Evolutionary conservation across 2,888 invertebrate species (phyloP).

Genomic region (Leptinotarsa rubiginosa): DNA sequence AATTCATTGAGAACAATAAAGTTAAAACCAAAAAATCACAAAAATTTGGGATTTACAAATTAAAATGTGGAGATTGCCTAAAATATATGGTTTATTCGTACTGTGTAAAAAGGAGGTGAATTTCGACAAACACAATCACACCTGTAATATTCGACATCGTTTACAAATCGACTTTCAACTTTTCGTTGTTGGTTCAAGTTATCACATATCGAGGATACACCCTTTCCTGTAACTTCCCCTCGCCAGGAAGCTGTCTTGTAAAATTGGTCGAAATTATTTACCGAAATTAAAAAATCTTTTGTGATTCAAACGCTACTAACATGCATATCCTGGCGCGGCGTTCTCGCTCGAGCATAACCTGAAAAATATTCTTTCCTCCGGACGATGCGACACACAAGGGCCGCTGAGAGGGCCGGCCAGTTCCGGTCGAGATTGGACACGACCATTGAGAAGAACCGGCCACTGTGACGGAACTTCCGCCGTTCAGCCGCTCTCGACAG

Average conservation of each 20-base stretch:
- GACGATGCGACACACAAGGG: constrained; percentile 47
- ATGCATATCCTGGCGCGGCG: constrained; percentile 48
- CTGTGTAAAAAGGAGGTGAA: too few relatives aligned
- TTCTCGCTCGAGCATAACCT: constrained; percentile 48
- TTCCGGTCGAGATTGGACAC: constrained; percentile 63
- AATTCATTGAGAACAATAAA: too few relatives aligned
- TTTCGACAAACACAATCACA: too few relatives aligned
- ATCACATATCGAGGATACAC: not conserved
- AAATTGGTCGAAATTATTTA: constrained; percentile 28
- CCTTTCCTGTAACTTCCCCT: constrained; percentile 1
- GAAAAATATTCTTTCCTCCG: constrained; percentile 60
- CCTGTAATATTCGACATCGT: too few relatives aligned
- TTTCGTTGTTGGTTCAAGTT: not conserved
- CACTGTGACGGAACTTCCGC: constrained; percentile 63
- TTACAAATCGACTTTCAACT: not conserved
- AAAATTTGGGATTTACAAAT: too few relatives aligned
- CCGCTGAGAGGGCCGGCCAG: constrained; percentile 56
- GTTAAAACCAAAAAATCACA: too few relatives aligned
- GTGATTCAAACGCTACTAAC: constrained; percentile 48
- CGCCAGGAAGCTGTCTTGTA: constrained; percentile 17
- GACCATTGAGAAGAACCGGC: constrained; percentile 63
- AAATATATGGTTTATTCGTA: too few relatives aligned
- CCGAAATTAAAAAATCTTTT: constrained; percentile 38
- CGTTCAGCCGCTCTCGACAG: constrained; percentile 33
- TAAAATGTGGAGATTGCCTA: too few relatives aligned